phyloP scores from a whole-genome alignment of 2,888 invertebrate species.

The Agrilus biguttatus region DNA sequence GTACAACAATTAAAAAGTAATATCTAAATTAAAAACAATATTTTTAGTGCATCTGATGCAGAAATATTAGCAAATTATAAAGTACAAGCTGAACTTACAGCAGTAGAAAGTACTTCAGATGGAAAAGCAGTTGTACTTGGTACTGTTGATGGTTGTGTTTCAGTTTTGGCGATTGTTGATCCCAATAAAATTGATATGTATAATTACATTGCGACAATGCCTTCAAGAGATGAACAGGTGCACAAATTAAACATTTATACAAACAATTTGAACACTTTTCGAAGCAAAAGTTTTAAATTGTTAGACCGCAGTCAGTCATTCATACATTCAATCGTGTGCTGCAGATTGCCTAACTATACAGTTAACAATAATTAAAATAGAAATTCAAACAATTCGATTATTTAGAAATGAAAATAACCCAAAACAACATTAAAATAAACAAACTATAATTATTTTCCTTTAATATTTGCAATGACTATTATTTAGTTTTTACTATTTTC shows the following conservation, averaged over 20 bases:
- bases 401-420: no score
- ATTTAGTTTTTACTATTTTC: no score
- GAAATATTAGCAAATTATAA: conserved; percentile 86
- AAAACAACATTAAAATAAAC: no score
- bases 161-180: conserved; percentile 68
- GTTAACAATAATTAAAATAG: no score
- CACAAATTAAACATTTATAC: conserved; percentile 8
- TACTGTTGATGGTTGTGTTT: conserved; percentile 86
- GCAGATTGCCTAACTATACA: no score
- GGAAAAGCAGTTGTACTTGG: conserved; percentile 75
- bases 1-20: conserved; percentile 1
- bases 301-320: not conserved
- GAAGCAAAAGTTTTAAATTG: no score
- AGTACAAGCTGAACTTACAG: conserved; percentile 78
- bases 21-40: no score
- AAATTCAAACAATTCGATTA: not conserved
- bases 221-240: conserved; percentile 56
- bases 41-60: conserved; percentile 65
- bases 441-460: no score
- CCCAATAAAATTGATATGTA: conserved; percentile 48
- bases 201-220: conserved; percentile 48
- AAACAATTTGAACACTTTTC: no score
- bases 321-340: not conserved
- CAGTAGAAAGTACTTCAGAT: conserved; percentile 72
- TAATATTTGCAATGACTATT: no score